Percentiles rank a stretch among this genome's conserved stretches.
phyloP scores from a whole-genome alignment of 1,140 invertebrate genomes.

The Anastrepha obliqua region DNA sequence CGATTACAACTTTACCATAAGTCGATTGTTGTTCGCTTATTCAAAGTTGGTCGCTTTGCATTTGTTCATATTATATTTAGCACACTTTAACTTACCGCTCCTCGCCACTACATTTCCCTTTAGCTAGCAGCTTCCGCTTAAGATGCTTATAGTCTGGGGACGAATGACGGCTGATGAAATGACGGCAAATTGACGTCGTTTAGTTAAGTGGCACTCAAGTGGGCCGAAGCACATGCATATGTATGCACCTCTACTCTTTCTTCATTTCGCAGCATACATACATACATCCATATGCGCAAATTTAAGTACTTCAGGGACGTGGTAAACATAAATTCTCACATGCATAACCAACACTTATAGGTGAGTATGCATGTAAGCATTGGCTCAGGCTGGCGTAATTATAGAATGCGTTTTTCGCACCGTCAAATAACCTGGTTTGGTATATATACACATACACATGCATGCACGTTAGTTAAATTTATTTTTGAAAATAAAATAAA shows the following conservation, averaged over 20 bases:
- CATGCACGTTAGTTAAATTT: too few species aligned
- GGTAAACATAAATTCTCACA: slow-evolving; percentile 38
- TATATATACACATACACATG: neutral
- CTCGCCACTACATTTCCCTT: neutral
- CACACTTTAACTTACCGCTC: neutral
- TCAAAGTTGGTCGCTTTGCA: slow-evolving; percentile 16
- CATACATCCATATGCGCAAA: neutral
- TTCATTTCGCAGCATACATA: neutral
- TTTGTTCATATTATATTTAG: slow-evolving; percentile 28
- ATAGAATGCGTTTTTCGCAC: slow-evolving; percentile 18
- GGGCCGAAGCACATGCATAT: neutral
- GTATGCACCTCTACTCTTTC: neutral
- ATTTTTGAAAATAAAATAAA: too few species aligned
- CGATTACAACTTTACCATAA: slow-evolving; percentile 46
- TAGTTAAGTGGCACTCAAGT: slow-evolving; percentile 52
- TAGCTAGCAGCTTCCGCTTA: slow-evolving; percentile 6
- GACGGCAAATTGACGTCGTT: slow-evolving; percentile 42
- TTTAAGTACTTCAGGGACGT: slow-evolving; percentile 25
- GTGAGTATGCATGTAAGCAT: neutral
- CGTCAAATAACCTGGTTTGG: neutral
- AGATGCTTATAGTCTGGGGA: slow-evolving; percentile 12
- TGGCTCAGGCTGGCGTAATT: neutral
- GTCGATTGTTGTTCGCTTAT: slow-evolving; percentile 14
- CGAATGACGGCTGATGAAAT: slow-evolving; percentile 41
- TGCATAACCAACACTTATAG: neutral